Conservation (phyloP, 2,888 invertebrate genomes). For the Dryococelus australis region DNA sequence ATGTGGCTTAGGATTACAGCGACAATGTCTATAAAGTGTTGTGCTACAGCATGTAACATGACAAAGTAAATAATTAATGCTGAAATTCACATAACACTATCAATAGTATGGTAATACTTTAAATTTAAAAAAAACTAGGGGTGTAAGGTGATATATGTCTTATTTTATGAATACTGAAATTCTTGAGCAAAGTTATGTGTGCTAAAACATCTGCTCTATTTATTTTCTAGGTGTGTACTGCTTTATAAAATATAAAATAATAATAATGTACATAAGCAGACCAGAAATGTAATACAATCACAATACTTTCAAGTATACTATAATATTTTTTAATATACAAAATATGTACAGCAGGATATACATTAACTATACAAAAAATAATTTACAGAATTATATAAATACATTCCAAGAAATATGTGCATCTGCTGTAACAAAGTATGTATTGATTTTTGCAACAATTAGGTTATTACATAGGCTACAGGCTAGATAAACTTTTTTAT, state of each 20-base stretch:
- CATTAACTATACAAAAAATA: neutral
- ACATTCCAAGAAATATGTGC: neutral
- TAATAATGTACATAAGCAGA: neutral
- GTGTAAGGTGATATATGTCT: neutral
- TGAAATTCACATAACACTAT: neutral
- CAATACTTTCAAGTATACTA: neutral
- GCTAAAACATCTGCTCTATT: neutral
- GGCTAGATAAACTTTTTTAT: neutral
- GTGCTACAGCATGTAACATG: neutral
- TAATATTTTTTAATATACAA: neutral
- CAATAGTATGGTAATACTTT: neutral
- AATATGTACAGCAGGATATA: neutral
- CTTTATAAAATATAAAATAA: neutral
- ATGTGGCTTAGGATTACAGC: neutral
- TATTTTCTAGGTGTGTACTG: neutral
- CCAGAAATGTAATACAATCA: neutral
- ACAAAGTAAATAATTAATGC: neutral
- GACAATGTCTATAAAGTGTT: neutral
- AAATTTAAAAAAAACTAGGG: neutral
- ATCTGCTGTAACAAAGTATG: neutral
- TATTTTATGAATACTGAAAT: constrained; percentile 16
- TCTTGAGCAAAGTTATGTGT: neutral
- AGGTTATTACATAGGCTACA: no score
- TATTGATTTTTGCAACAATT: no score
- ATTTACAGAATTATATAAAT: constrained; percentile 10